phyloP scores from a whole-genome alignment of 2,888 invertebrate genomes.

The Sesia apiformis region DNA sequence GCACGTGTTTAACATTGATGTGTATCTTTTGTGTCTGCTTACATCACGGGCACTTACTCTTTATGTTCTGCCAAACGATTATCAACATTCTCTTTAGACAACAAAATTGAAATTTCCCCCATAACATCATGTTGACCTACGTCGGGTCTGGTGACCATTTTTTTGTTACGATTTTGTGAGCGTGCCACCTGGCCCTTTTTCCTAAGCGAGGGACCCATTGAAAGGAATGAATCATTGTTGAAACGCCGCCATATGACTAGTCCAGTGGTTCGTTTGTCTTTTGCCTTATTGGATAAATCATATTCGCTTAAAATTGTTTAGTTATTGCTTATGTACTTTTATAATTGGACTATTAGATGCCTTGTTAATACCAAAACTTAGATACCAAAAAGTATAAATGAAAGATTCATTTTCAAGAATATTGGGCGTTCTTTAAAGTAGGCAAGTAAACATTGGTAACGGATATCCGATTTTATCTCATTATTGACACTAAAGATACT shows the following conservation, averaged over 20 bases:
- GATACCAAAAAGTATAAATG: too few species aligned
- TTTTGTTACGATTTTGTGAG: constrained; percentile 49
- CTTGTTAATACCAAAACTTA: too few species aligned
- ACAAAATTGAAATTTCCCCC: constrained; percentile 28
- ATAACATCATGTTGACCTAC: constrained; percentile 15
- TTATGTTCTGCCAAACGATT: constrained; percentile 29
- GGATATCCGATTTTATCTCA: constrained; percentile 1
- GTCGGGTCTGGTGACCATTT: constrained; percentile 45
- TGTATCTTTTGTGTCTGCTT: constrained; percentile 46
- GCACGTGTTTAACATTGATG: constrained; percentile 62
- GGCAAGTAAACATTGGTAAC: neutral
- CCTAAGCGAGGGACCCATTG: constrained; percentile 48
- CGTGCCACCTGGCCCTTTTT: constrained; percentile 69
- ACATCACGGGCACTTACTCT: constrained; percentile 39
- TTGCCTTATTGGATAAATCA: neutral
- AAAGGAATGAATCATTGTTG: constrained; percentile 55
- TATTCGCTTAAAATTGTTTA: too few species aligned
- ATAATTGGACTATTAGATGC: too few species aligned
- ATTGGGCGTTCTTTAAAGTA: too few species aligned
- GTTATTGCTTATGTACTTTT: too few species aligned
- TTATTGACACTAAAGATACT: constrained; percentile 2
- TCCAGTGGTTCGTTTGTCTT: constrained; percentile 20
- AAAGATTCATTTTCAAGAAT: too few species aligned
- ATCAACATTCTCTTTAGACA: constrained; percentile 26
- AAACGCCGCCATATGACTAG: constrained; percentile 19